Evolutionary conservation across 2,888 invertebrate species (phyloP).

Genomic region (Eupithecia subumbrata): DNA sequence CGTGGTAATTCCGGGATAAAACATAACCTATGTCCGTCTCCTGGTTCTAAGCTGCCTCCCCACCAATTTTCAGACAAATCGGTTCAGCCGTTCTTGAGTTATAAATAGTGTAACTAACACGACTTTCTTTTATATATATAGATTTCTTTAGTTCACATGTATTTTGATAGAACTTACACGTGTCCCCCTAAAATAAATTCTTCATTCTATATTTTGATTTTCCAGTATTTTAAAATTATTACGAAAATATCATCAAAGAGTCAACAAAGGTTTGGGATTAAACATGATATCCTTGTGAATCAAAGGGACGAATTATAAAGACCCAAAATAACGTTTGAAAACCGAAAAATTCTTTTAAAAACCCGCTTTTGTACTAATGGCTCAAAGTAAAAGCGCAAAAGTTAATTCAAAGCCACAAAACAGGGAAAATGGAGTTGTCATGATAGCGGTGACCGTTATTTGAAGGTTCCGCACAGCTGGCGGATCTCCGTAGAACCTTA

Average conservation of each 20-base stretch:
- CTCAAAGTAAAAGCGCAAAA: constrained; percentile 10
- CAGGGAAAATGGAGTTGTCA: background rate
- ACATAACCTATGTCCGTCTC: too few species aligned
- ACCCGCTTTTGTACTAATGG: constrained; percentile 13
- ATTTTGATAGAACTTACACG: too few species aligned
- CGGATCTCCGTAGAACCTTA: too few species aligned
- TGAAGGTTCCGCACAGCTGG: too few species aligned
- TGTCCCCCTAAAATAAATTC: too few species aligned
- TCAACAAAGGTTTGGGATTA: background rate
- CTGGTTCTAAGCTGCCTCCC: too few species aligned
- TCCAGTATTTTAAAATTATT: background rate
- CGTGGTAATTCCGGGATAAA: too few species aligned
- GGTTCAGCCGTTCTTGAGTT: too few species aligned
- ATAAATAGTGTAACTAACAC: too few species aligned
- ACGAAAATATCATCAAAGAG: background rate
- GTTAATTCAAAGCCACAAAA: constrained; percentile 12
- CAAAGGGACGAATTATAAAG: constrained; percentile 10
- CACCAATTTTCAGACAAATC: too few species aligned
- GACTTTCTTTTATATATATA: too few species aligned
- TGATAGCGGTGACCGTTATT: background rate
- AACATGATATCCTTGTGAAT: constrained; percentile 8
- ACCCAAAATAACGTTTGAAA: constrained; percentile 3
- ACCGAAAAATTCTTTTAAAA: constrained; percentile 12
- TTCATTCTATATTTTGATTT: background rate
- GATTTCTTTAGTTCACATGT: too few species aligned